A percentile compares a stretch with the other conserved stretches of the same genome.
phyloP scores from a whole-genome alignment of 2,888 invertebrate species.

The Tipula vernalis region DNA sequence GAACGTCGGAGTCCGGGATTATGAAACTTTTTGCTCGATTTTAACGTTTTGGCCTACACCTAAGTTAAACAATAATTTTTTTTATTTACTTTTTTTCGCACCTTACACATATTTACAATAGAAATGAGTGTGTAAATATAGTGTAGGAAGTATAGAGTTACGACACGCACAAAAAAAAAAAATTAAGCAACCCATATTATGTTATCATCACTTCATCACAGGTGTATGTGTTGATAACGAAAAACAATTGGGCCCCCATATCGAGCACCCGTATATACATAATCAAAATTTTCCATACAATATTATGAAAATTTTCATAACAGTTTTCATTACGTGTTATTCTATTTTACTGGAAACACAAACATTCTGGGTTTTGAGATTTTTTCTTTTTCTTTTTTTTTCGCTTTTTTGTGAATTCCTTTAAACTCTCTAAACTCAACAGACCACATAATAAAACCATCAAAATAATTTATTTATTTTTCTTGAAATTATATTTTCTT shows the following conservation, averaged over 20 bases:
- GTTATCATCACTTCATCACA: background rate
- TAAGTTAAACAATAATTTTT: no score
- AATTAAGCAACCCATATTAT: background rate
- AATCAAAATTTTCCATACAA: background rate
- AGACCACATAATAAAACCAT: slow-evolving; percentile 4
- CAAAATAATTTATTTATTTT: slow-evolving; percentile 4
- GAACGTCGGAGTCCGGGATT: no score
- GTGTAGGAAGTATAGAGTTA: background rate
- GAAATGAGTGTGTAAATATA: no score
- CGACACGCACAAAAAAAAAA: background rate
- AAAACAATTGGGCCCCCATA: background rate
- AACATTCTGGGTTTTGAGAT: background rate
- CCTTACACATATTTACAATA: no score
- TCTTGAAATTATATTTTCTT: background rate
- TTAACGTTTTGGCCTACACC: no score
- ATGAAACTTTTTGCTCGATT: no score
- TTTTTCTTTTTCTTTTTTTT: background rate
- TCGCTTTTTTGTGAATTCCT: background rate
- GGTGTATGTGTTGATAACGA: background rate
- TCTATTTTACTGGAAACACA: background rate
- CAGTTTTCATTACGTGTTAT: background rate
- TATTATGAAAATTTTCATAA: background rate
- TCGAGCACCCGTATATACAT: background rate
- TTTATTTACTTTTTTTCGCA: no score
- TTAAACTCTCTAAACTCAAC: slow-evolving; percentile 4